Evolutionary conservation across 2,797 vertebrate species (phyloP).

Genomic region (Erithacus rubecula): DNA sequence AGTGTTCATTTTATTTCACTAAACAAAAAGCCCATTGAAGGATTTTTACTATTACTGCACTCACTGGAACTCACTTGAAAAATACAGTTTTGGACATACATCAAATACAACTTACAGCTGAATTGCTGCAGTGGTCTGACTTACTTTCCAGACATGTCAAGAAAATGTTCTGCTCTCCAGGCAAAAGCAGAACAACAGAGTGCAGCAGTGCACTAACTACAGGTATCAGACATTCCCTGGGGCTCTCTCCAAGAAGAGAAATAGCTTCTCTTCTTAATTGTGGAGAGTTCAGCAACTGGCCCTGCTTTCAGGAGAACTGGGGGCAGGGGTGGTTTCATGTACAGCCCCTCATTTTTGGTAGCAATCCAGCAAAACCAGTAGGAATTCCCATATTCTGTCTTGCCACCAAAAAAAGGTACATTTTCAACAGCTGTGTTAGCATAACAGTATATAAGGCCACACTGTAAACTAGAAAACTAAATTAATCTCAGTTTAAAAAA

Average conservation of each 20-base stretch:
- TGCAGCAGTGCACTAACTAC: not conserved
- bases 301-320: not conserved
- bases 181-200: slow-evolving; percentile 10
- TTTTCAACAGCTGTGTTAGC: slow-evolving; percentile 34
- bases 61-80: slow-evolving; percentile 48
- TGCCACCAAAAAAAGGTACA: not conserved
- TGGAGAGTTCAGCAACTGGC: not conserved
- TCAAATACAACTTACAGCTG: slow-evolving; percentile 46
- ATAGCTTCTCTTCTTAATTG: slow-evolving; percentile 13
- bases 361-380: slow-evolving; percentile 24
- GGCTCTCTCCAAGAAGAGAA: not conserved
- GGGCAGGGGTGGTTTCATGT: not conserved
- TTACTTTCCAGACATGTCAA: slow-evolving; percentile 43
- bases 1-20: slow-evolving; percentile 50
- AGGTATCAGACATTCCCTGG: slow-evolving; percentile 4
- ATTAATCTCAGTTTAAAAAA: not conserved
- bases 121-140: slow-evolving; percentile 24
- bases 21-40: slow-evolving; percentile 61
- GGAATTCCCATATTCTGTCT: slow-evolving; percentile 21
- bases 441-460: not conserved
- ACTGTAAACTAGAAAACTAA: not conserved
- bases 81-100: slow-evolving; percentile 56
- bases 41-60: slow-evolving; percentile 5
- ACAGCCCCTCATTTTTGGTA: not conserved
- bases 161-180: slow-evolving; percentile 52